Evolutionary conservation across 2,113 vertebrate genomes (phyloP).

Genomic region (Cyanoderma ruficeps): DNA sequence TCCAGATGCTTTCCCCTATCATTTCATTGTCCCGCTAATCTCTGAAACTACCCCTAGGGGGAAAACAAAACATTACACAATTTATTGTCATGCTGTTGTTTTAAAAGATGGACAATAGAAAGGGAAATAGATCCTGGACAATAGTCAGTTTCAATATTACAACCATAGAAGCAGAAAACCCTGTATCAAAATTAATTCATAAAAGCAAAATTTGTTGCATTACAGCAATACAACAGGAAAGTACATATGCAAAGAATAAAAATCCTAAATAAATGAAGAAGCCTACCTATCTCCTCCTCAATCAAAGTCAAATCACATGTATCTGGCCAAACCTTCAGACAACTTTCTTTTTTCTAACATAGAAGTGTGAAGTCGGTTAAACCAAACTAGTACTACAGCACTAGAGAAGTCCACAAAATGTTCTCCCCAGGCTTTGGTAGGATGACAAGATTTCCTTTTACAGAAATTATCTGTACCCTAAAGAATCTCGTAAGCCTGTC

Average conservation of each 20-base stretch:
- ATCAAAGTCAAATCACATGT: background rate
- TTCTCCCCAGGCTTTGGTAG: background rate
- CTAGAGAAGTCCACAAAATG: background rate
- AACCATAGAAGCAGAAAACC: background rate
- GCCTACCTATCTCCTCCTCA: background rate
- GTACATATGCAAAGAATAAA: background rate
- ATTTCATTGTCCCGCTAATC: slow-evolving; percentile 26
- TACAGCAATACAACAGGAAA: background rate
- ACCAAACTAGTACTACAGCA: background rate
- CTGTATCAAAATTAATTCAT: background rate
- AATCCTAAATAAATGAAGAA: background rate
- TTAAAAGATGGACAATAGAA: background rate
- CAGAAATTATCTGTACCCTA: background rate
- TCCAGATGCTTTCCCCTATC: slow-evolving; percentile 47
- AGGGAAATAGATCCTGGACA: background rate
- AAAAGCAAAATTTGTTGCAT: background rate
- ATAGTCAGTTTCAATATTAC: background rate
- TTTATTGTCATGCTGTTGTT: background rate
- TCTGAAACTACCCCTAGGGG: background rate
- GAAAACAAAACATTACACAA: background rate
- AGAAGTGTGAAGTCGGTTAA: background rate
- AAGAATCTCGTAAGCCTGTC: background rate
- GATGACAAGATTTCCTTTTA: background rate
- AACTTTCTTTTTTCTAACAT: background rate
- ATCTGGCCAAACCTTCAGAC: background rate